These are phyloP conservation scores for Tricholaema leucomelas DNA, from an alignment of 2,113 vertebrate genomes.

Conservation along the genomic window DNA sequence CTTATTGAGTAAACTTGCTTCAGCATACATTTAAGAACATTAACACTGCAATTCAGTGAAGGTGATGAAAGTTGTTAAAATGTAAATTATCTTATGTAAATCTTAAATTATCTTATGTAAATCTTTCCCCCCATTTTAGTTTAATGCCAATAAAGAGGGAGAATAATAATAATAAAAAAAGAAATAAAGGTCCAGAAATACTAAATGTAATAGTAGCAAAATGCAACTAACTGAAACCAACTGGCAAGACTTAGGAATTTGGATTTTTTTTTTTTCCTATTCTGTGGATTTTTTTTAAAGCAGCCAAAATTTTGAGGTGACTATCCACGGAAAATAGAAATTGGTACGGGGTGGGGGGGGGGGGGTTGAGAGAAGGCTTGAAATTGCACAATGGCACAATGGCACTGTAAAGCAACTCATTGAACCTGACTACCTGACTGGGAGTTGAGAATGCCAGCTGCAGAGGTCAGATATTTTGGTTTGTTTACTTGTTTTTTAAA, in stretches of 20 bases:
- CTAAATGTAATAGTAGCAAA: not conserved
- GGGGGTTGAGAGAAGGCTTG: not conserved
- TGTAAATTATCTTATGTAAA: not conserved
- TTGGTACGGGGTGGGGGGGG: too few relatives aligned
- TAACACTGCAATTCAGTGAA: not conserved
- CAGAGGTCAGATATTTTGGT: not conserved
- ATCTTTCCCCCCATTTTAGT: not conserved
- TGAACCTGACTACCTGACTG: not conserved
- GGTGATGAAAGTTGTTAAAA: not conserved
- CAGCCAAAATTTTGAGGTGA: slow-evolving; percentile 21
- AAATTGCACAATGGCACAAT: not conserved
- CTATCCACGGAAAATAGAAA: not conserved
- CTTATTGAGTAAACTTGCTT: not conserved
- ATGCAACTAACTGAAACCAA: slow-evolving; percentile 35
- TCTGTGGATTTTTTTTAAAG: not conserved
- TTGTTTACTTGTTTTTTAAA: not conserved
- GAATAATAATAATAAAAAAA: not conserved
- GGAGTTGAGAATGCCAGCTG: not conserved
- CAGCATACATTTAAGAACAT: not conserved
- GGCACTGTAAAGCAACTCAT: not conserved
- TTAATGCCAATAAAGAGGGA: not conserved
- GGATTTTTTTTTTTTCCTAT: slow-evolving; percentile 20
- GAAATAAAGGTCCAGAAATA: not conserved
- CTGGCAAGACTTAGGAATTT: not conserved
- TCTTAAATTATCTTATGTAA: not conserved